Base-by-base conservation (phyloP, 2,797 vertebrate species). In the Pseudochaenichthys georgianus region DNA sequence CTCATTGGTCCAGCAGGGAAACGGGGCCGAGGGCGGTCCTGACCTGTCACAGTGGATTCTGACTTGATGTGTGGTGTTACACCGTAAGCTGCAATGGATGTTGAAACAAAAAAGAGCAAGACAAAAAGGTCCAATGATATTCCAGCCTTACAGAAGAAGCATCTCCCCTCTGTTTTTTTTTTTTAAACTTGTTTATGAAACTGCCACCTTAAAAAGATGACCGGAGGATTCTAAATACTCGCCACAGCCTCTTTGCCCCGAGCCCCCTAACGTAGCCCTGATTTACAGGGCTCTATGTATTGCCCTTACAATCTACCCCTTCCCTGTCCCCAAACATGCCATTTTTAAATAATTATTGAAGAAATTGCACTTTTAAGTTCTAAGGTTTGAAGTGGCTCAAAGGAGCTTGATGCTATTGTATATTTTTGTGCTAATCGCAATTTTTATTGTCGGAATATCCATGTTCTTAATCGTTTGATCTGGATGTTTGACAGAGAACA, bases 51-150 rank as follows among this genome's bases (percentile, higher is more conserved):
- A 95, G 96, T 96, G 97, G 97, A 98, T 96, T 99, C 98, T 98
- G 97, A 98, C 97, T 99, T 97, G 97, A 97, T 98, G 96, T 97
- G 96, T 98, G 97, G 97, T 97, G 97, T 99, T 98, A 99, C 98
- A 99, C 97, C 98, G 96, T 98, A 98, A 97, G 96, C 98, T 99
- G 97, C 97, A 97, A 96, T 97, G 97, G 96, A 97, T 95, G 88
- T 96, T 90, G 83, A 93, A 84, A 90, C 73, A 84, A 89, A 80
- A 81, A 89, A 84, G 95, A 97, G 96, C 96, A 96, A 85, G 95
- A 97, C 95, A 89, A 89, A 91, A 95, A 94, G 94, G 93, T 97
- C 96, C 97, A 97, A 97, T 95, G 97, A 96, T 97, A 97, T 98
- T 97, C 96, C 97, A 96, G 96, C 97, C 97, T 97, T 98, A 97